Percentiles rank a stretch among this genome's conserved stretches.
phyloP scores from a whole-genome alignment of 2,113 vertebrate species.

The Anas platyrhynchos region DNA sequence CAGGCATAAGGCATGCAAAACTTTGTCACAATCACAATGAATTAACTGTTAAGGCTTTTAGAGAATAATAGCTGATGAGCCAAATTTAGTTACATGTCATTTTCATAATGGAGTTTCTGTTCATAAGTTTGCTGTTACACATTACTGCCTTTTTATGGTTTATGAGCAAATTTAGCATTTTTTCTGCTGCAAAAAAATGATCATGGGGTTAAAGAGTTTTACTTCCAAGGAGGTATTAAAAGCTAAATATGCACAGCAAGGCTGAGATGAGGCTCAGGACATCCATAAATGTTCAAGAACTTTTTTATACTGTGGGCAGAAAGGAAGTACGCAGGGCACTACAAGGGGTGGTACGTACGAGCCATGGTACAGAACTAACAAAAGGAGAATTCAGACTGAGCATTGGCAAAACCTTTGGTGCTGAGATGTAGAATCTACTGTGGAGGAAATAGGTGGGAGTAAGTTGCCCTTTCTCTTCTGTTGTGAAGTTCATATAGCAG shows the following conservation, averaged over 20 bases:
- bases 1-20: background rate
- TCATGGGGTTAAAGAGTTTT: background rate
- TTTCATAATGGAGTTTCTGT: constrained; percentile 38
- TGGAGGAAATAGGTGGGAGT: background rate
- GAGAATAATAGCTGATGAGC: constrained; percentile 38
- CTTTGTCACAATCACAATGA: background rate
- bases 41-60: constrained; percentile 34
- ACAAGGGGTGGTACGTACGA: background rate
- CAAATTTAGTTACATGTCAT: constrained; percentile 37
- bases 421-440: background rate
- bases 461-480: background rate
- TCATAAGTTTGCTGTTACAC: background rate
- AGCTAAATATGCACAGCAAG: background rate
- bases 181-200: constrained; percentile 6
- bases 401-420: background rate
- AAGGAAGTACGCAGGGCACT: background rate
- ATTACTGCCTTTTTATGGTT: constrained; percentile 55
- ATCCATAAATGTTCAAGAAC: background rate
- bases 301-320: background rate
- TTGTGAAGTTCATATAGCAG: background rate
- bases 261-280: background rate
- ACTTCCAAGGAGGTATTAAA: background rate
- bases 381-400: background rate
- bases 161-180: constrained; percentile 56
- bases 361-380: background rate